Evolutionary conservation across 2,888 invertebrate species (phyloP).

Genomic region (Ochropleura leucogaster): DNA sequence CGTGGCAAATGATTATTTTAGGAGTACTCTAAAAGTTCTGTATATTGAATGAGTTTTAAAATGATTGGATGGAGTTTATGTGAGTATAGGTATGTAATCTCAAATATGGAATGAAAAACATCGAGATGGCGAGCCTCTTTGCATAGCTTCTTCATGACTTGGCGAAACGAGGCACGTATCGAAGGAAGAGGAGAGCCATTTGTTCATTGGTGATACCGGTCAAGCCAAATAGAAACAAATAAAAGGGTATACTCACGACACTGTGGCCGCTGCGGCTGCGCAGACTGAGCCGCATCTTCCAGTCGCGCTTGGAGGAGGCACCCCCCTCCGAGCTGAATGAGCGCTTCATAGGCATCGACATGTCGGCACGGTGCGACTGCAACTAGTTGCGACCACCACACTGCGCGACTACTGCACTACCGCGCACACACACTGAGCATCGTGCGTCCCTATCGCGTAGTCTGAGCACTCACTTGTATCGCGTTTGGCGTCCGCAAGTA

Average conservation of each 20-base stretch:
- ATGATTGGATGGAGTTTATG: not conserved
- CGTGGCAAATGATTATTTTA: constrained; percentile 12
- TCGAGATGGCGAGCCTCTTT: not conserved
- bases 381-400: not conserved
- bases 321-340: constrained; percentile 92
- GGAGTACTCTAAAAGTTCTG: constrained; percentile 1
- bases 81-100: not conserved
- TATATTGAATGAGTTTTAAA: constrained; percentile 13
- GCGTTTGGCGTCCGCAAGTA: constrained; percentile 22
- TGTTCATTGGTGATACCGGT: not conserved
- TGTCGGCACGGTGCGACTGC: constrained; percentile 53
- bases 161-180: not conserved
- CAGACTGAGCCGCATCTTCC: constrained; percentile 94
- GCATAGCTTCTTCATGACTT: not conserved
- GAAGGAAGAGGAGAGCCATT: not conserved
- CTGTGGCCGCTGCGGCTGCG: constrained; percentile 92
- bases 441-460: constrained; percentile 76
- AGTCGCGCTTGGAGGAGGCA: constrained; percentile 91
- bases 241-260: constrained; percentile 82
- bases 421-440: constrained; percentile 61
- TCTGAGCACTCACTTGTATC: constrained; percentile 41
- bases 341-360: constrained; percentile 91
- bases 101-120: not conserved
- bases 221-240: not conserved
- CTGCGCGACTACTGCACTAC: constrained; percentile 45